These are phyloP conservation scores for Karalla daura DNA, from an alignment of 2,797 vertebrate genomes.

Conservation along the genomic window DNA sequence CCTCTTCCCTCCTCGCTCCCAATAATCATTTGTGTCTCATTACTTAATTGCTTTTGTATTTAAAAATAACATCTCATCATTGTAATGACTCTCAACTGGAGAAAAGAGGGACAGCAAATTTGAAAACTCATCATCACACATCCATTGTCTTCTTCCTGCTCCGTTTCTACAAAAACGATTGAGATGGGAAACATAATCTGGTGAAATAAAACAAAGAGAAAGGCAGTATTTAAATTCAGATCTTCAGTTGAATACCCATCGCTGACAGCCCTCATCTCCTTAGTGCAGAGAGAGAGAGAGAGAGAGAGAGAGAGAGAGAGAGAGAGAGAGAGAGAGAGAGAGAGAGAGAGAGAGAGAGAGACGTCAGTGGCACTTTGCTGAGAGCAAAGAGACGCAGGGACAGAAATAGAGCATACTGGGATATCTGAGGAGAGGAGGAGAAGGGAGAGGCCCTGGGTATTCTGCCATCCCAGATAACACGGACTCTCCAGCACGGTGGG, in stretches of 20 bases:
- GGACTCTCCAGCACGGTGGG: constrained; percentile 40
- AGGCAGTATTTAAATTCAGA: constrained; percentile 54
- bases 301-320: too few relatives aligned
- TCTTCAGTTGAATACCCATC: constrained; percentile 54
- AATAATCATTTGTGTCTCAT: constrained; percentile 73
- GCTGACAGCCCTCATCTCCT: constrained; percentile 73
- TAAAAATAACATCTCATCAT: constrained; percentile 74
- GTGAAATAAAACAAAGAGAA: constrained; percentile 11
- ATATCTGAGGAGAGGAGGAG: constrained; percentile 70
- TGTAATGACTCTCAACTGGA: constrained; percentile 70
- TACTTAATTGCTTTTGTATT: constrained; percentile 74
- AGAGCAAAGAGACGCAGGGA: constrained; percentile 70
- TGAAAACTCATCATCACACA: constrained; percentile 58
- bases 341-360: too few relatives aligned
- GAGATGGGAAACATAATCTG: constrained; percentile 53
- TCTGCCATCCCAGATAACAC: constrained; percentile 74
- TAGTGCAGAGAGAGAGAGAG: constrained; percentile 67
- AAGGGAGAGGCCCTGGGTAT: constrained; percentile 71
- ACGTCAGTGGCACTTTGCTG: too few relatives aligned
- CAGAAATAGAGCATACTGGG: constrained; percentile 77
- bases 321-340: too few relatives aligned
- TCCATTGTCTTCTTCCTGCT: constrained; percentile 34
- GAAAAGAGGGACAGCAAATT: constrained; percentile 46
- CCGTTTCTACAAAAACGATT: constrained; percentile 34
- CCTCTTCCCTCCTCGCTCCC: constrained; percentile 25